A percentile compares a stretch with the other conserved stretches of the same genome.
Evolutionary conservation across 2,888 invertebrate genomes (phyloP).

Genomic region (Lasioglossum lativentre): DNA sequence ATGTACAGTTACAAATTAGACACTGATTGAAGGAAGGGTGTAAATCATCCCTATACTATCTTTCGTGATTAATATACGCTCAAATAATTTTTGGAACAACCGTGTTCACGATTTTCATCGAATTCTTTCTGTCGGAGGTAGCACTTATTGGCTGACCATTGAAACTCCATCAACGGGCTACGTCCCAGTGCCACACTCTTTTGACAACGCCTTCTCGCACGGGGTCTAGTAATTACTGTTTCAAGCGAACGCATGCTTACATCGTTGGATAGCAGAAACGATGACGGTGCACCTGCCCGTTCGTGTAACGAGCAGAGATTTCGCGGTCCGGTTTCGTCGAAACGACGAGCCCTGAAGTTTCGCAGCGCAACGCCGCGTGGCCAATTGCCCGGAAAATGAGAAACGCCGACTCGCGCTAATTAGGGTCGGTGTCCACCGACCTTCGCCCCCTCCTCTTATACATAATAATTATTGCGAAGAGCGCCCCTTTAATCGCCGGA

Average conservation of each 20-base stretch:
- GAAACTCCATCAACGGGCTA: neutral
- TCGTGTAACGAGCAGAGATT: slow-evolving; percentile 20
- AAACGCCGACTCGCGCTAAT: slow-evolving; percentile 72
- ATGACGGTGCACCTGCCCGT: slow-evolving; percentile 10
- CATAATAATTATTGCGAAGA: slow-evolving; percentile 73
- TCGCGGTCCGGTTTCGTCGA: slow-evolving; percentile 24
- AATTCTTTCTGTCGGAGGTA: neutral
- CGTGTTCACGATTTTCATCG: neutral
- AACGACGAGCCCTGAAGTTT: slow-evolving; percentile 34
- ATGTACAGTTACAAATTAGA: no score
- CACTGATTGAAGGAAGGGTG: no score
- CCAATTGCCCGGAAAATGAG: slow-evolving; percentile 72
- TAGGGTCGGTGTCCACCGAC: slow-evolving; percentile 59
- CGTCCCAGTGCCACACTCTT: neutral
- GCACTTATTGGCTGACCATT: neutral
- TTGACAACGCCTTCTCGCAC: neutral
- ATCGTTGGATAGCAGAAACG: slow-evolving; percentile 14
- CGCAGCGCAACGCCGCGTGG: slow-evolving; percentile 32
- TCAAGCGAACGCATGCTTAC: neutral
- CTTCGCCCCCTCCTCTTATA: slow-evolving; percentile 35
- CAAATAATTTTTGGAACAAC: neutral
- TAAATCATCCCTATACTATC: no score
- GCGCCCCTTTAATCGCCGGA: slow-evolving; percentile 56
- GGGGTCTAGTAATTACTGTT: neutral
- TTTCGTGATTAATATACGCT: no score